Conservation (phyloP, 64 coral and sea anemone species). For the Pocillopora verrucosa region DNA sequence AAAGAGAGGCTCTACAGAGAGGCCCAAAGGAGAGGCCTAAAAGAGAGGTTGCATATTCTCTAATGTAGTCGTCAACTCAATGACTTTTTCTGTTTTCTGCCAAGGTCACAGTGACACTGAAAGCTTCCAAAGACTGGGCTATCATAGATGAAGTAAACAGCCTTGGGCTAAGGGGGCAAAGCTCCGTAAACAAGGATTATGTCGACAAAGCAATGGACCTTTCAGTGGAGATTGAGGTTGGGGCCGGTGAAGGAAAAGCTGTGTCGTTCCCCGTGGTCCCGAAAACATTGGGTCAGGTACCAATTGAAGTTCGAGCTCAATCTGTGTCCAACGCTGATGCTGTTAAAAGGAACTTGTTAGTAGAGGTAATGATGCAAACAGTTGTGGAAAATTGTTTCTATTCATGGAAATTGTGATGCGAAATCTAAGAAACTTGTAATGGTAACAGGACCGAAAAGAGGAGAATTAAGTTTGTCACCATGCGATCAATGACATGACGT, state of each 20-base stretch:
- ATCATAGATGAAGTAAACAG: constrained; percentile 44
- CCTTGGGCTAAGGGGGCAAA: constrained; percentile 12
- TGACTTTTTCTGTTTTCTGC: no score
- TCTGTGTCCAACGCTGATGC: constrained; percentile 57
- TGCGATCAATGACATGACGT: no score
- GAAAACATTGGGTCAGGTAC: constrained; percentile 54
- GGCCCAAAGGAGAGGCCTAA: no score
- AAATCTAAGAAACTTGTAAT: no score
- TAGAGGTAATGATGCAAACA: constrained; percentile 55
- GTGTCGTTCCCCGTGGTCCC: constrained; percentile 63
- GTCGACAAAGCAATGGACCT: constrained; percentile 44
- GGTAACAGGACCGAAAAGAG: no score
- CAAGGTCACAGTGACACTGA: constrained; percentile 69
- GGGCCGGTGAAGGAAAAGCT: constrained; percentile 45
- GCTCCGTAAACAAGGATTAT: neutral
- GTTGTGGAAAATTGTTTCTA: neutral
- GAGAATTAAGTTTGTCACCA: no score
- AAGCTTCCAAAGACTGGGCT: constrained; percentile 63
- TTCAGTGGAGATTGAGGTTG: constrained; percentile 16
- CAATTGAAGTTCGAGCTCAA: constrained; percentile 62
- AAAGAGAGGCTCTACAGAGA: no score
- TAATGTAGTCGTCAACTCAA: no score
- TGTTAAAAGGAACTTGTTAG: constrained; percentile 58
- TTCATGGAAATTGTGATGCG: no score
- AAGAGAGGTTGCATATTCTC: no score